Base-by-base conservation (phyloP, 2,113 vertebrate species). In the Cyanoramphus novaezelandiae region DNA sequence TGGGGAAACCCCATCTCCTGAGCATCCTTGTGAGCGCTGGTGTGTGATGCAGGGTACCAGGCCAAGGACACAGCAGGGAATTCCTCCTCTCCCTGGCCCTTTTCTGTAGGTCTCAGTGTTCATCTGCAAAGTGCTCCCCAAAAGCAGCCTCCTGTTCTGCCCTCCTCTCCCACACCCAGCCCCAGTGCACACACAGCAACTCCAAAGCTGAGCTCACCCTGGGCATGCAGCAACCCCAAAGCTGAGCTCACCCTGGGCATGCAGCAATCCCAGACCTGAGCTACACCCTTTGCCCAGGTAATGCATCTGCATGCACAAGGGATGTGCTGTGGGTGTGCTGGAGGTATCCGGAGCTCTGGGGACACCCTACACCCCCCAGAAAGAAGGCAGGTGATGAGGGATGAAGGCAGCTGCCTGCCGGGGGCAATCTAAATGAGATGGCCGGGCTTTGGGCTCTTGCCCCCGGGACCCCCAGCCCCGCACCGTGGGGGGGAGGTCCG, bases 41-140 rank as follows among this genome's bases (percentile, higher is more conserved):
- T 35, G 70, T 37, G 6, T 31, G 50, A 8, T 20, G 65, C 24
- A 13, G 68, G 55, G 41, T 63, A 20, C 19, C 16, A 16, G 47
- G 55, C 41, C 37, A 23, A 25, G 0, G 13, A 10, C 10, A 17
- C 1, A 2, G 6, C 0, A 13, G 9, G 25, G 27, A 16, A 52
- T 23, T 25, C 9, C 31, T 59, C 20, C 31, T 74, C 53, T 72
- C 11, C 24, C 11, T 3, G 3, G 37, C 21, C 25, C 31, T 59
- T 53, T 62, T 21, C 60, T 4, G 0, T 33, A 49, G 17, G 65
- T 74, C 35, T 78, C 29, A 2, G 29, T 29, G 19, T 27, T 46
- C 2, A 0, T 17, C 25, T 44, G 63, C 37, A 53, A 55, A 82
- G 17, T 3, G 8, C 13, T 62, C 35, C 64, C n/a, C 28, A 74